Conservation (phyloP, 2,888 invertebrate species). For the Eubasilissa splendida region DNA sequence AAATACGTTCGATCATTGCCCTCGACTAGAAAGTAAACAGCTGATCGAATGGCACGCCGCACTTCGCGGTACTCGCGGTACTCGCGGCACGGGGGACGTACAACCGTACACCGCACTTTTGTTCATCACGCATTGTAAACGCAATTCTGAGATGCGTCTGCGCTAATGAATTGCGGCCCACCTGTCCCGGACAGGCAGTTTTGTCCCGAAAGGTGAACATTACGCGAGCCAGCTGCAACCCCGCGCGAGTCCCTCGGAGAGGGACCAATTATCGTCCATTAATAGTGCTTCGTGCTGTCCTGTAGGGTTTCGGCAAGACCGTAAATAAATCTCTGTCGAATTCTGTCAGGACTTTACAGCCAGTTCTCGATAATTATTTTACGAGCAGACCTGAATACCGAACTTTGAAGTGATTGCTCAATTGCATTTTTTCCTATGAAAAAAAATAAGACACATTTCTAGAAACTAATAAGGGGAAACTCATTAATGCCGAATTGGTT, state of each 20-base stretch:
- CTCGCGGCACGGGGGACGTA: no score
- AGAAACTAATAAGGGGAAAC: no score
- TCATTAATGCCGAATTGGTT: no score
- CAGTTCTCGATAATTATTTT: slow-evolving; percentile 23
- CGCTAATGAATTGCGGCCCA: neutral
- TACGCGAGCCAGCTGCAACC: neutral
- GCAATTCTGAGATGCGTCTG: slow-evolving; percentile 14
- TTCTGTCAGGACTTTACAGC: slow-evolving; percentile 37
- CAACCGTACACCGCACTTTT: slow-evolving; percentile 5
- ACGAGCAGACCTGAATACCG: no score
- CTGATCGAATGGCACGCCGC: no score
- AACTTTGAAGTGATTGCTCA: no score
- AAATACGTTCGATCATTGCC: slow-evolving; percentile 53
- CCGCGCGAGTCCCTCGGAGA: slow-evolving; percentile 16
- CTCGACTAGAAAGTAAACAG: slow-evolving; percentile 50
- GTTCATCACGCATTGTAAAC: neutral
- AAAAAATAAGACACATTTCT: no score
- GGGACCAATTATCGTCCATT: slow-evolving; percentile 54
- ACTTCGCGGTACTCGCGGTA: no score
- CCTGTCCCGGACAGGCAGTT: slow-evolving; percentile 6
- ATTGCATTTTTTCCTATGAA: no score
- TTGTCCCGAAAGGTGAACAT: neutral
- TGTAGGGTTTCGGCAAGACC: slow-evolving; percentile 10
- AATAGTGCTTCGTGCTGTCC: slow-evolving; percentile 41
- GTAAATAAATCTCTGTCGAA: slow-evolving; percentile 37